Evolutionary conservation across 2,888 invertebrate species (phyloP), one percentile per base, ranked within the genome.

Genomic region (Drosophila subsilvestris): DNA sequence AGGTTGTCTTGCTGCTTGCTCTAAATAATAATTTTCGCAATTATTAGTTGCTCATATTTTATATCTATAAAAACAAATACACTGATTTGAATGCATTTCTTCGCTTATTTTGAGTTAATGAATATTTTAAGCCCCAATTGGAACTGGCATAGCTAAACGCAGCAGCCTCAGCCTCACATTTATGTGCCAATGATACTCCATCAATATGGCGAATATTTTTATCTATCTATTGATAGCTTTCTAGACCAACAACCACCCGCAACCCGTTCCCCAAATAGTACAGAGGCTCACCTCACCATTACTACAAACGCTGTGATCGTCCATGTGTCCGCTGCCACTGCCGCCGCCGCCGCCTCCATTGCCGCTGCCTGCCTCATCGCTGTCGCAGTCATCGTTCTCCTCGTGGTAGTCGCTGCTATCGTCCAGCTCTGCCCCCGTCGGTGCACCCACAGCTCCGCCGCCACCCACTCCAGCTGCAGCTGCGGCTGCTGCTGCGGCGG

Each of bases 251-350:
- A 7, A 45, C 22, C 9, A 25, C 54, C 29, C 42, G 10, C 17
- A 27, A 27, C 48, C 32, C 68, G 63, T 70, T 10, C 67, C 79
- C 82, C 72, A 75, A 85, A 74, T 74, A 87, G 76, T 90, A 90
- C 67, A 85, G 90, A 90, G 90, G 90, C 90, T 90, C 90, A 90
- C 90, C 90, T 90, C 90, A 91, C 90, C 90, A 90, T 90, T 91
- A 88, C 90, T 90, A 90, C 91, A 90, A 91, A 91, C 90, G 90
- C 90, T 90, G 91, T 90, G 90, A 76, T 90, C 91, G 65, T 90
- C 90, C 90, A 88, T 76, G 66, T 90, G 88, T 7, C 80, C 84
- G 59, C 83, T 70, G 48, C 76, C 80, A 8, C 72, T 78, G 8
- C 77, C 80, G n/a, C 77, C 80, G n/a, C 79, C 85, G 72, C 85